Conservation (phyloP, 2,888 invertebrate genomes). For the Drosophila colorata region DNA sequence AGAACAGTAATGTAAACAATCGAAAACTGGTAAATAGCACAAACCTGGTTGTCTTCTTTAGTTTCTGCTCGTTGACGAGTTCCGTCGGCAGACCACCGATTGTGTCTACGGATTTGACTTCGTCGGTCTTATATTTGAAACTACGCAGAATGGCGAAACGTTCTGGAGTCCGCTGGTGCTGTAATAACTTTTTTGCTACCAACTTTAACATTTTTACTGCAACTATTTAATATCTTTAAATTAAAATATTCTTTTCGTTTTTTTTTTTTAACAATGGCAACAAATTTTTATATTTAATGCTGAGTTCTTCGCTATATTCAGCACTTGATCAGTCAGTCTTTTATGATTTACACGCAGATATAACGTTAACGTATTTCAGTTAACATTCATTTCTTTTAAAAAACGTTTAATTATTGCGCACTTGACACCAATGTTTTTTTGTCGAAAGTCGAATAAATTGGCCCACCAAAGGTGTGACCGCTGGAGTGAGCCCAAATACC, state of each 20-base stretch:
- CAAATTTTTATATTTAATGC: not conserved
- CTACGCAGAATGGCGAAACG: slow-evolving; percentile 40
- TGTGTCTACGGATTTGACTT: slow-evolving; percentile 77
- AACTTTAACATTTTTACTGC: slow-evolving; percentile 74
- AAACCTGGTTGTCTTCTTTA: slow-evolving; percentile 77
- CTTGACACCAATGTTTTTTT: slow-evolving; percentile 37
- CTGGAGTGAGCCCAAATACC: not conserved
- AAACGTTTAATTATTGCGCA: slow-evolving; percentile 42
- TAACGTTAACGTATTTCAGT: not conserved
- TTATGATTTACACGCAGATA: slow-evolving; percentile 3
- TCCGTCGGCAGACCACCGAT: slow-evolving; percentile 78
- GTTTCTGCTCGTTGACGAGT: slow-evolving; percentile 78
- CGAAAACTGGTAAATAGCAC: slow-evolving; percentile 56
- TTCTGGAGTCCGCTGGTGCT: slow-evolving; percentile 52
- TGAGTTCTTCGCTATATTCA: not conserved
- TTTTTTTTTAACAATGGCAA: not conserved
- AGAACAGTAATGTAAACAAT: slow-evolving; percentile 43
- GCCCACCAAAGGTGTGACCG: slow-evolving; percentile 11
- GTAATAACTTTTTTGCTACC: slow-evolving; percentile 66
- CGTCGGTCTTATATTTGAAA: slow-evolving; percentile 80
- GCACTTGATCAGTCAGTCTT: not conserved
- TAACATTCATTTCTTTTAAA: slow-evolving; percentile 36
- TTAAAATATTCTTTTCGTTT: too few species aligned
- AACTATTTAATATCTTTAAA: slow-evolving; percentile 6
- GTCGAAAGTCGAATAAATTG: slow-evolving; percentile 34